Conservation (phyloP, 2,888 invertebrate genomes). For the Epirrita christyi region DNA sequence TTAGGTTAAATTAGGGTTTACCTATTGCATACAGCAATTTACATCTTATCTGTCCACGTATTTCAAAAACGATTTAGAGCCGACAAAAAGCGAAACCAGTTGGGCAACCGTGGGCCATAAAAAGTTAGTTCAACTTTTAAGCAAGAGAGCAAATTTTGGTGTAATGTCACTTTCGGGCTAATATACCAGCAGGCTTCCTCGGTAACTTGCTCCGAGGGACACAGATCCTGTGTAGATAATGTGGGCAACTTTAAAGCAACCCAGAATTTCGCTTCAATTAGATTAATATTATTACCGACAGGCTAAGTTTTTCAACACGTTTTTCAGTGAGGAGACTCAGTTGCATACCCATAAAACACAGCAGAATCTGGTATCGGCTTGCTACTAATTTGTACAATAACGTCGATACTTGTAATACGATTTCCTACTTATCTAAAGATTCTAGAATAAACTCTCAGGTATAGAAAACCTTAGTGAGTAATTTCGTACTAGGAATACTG, state of each 20-base stretch:
- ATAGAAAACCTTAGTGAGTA: neutral
- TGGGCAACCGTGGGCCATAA: conserved; percentile 18
- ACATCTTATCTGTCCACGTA: neutral
- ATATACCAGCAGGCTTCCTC: conserved; percentile 44
- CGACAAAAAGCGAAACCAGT: conserved; percentile 1
- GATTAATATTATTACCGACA: conserved; percentile 11
- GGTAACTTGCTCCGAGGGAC: conserved; percentile 47
- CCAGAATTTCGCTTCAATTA: conserved; percentile 13
- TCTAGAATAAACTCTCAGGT: neutral
- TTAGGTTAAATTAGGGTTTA: neutral
- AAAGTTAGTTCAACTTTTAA: conserved; percentile 56
- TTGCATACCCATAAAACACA: neutral
- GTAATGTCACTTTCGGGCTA: conserved; percentile 62
- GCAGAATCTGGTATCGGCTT: neutral
- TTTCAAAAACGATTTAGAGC: conserved; percentile 9
- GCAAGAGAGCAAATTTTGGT: conserved; percentile 63
- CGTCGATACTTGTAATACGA: neutral
- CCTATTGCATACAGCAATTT: too few relatives aligned
- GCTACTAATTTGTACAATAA: too few relatives aligned
- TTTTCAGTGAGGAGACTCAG: neutral
- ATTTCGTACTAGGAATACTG: neutral
- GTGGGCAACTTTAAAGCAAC: conserved; percentile 46
- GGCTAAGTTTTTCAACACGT: conserved; percentile 1
- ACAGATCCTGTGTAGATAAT: conserved; percentile 54
- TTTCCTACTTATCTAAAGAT: neutral